Percentiles rank a stretch among this genome's conserved stretches.
Conservation (phyloP, 2,113 vertebrate genomes). For the Agapornis roseicollis region DNA sequence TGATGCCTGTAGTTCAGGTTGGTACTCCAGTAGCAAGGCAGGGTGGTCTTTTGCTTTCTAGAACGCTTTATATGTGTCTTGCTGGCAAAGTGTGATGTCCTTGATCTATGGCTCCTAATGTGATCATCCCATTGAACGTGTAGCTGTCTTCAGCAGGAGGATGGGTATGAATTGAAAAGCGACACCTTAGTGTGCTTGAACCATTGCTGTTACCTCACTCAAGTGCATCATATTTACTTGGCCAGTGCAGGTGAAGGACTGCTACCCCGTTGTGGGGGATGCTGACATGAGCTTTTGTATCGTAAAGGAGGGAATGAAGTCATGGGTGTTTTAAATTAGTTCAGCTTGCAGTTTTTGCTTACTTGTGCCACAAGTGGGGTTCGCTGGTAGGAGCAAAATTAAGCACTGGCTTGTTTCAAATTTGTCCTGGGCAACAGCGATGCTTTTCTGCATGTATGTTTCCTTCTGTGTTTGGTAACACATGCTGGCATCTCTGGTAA, state of each 20-base stretch:
- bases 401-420: not conserved
- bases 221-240: not conserved
- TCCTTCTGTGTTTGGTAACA: not conserved
- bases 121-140: not conserved
- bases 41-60: not conserved
- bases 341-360: not conserved
- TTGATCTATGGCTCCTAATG: not conserved
- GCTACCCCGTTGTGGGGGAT: not conserved
- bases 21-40: not conserved
- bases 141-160: not conserved
- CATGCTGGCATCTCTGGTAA: not conserved
- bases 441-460: accelerated
- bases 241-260: not conserved
- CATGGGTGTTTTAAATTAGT: constrained; percentile 7
- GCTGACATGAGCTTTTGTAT: not conserved
- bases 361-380: constrained; percentile 23
- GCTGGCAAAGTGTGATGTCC: accelerated
- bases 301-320: not conserved
- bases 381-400: not conserved
- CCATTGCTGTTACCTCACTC: not conserved
- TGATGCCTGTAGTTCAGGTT: not conserved
- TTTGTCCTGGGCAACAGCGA: accelerated
- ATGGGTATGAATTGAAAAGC: not conserved
- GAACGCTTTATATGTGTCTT: accelerated
- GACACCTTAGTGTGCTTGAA: not conserved